phyloP scores from a whole-genome alignment of 2,113 vertebrate genomes.

The Heliornis fulica region DNA sequence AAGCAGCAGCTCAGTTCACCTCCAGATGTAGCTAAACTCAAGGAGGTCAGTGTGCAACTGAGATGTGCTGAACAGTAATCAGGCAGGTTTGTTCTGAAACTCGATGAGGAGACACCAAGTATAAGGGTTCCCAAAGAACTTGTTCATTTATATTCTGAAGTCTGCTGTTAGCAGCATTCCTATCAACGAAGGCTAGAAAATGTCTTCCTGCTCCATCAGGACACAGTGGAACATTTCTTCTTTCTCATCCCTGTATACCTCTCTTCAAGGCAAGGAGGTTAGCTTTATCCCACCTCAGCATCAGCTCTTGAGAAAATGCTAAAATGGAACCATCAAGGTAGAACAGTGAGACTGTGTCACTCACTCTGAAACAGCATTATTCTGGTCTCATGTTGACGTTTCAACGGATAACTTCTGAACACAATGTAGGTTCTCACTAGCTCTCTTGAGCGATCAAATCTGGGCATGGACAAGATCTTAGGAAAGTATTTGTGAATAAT shows the following conservation, averaged over 20 bases:
- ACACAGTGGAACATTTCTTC: neutral
- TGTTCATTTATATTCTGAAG: neutral
- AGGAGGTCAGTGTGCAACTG: neutral
- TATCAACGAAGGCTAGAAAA: neutral
- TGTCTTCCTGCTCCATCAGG: neutral
- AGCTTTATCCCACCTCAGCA: neutral
- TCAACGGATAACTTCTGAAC: neutral
- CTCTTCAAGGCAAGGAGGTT: neutral
- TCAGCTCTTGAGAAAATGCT: neutral
- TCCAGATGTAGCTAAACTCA: neutral
- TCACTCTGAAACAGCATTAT: neutral
- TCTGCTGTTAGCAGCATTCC: neutral
- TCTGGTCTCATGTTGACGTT: neutral
- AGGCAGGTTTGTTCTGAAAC: neutral
- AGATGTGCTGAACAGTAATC: neutral
- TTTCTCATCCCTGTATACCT: neutral
- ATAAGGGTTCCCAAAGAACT: neutral
- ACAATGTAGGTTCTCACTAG: neutral
- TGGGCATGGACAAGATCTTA: neutral
- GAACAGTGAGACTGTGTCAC: neutral
- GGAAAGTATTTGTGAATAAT: neutral
- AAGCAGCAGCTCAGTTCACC: neutral
- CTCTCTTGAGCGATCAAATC: neutral
- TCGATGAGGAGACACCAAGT: neutral
- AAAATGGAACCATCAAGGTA: neutral